Evolutionary conservation across 2,888 invertebrate genomes (phyloP), one percentile per base, ranked within the genome.

Genomic region (Diarsia brunnea): DNA sequence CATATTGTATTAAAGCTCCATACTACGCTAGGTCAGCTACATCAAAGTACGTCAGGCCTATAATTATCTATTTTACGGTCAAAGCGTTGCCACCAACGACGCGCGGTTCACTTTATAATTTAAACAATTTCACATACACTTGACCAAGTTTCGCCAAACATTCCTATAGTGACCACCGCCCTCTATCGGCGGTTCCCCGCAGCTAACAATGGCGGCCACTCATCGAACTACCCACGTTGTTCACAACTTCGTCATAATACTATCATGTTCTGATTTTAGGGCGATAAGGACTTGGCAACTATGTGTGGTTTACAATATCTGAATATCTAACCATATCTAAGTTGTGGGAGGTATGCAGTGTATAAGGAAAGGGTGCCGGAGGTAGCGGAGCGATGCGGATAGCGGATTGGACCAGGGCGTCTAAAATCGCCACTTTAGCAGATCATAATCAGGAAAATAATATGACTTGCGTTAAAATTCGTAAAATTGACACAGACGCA

Each of bases 121-220:
- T 21, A 11, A 47, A 21, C 51, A 31, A 12, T 64, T 55, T 47
- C 21, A 24, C 38, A 21, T 12, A 24, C 68, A 43, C 31, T 31
- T 14, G 10, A 66, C 49, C 27, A 43, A 60, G 31, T 45, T 19
- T 16, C 14, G 19, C 27, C 45, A 66, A 24, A 75, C 75, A 75
- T 67, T 75, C 58, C 43, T 43, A 16, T 75, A 38, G 67, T 38
- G 38, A n/a, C 43, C 49, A 75, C 38, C 11, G 75, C 75, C 75
- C 49, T 27, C 58, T 75, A 31, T 49, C 11, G 75, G 19, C 19
- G 11, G 27, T 19, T 47, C 7, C 14, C n/a, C 66, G 38, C 47
- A 58, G 47, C 49, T 43, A 49, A 67, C 58, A 75, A 67, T 49
- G n/a, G 47, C 55, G 24, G 55, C 31, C 31, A 65, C 74, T 47